Conservation (phyloP, 2,888 invertebrate genomes). For the Hipparchia sbordonii region DNA sequence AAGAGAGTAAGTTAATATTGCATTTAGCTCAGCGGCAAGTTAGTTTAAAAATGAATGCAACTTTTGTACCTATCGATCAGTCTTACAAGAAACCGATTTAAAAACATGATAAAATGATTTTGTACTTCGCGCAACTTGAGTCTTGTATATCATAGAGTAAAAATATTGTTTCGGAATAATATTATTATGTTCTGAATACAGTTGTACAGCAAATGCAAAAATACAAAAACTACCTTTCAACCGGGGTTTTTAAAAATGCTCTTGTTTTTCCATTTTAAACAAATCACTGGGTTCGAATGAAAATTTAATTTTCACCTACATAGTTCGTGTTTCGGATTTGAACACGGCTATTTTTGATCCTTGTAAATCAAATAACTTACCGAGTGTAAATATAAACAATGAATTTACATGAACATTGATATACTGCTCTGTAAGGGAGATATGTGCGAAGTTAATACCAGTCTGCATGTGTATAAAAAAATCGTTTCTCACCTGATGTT, state of each 20-base stretch:
- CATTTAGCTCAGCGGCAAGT: no score
- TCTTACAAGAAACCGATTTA: no score
- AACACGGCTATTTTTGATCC: constrained; percentile 37
- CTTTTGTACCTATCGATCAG: no score
- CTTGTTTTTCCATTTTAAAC: constrained; percentile 47
- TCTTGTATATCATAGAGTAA: not conserved
- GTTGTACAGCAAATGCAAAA: constrained; percentile 1
- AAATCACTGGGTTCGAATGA: constrained; percentile 42
- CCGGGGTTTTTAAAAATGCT: constrained; percentile 1
- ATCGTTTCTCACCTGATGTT: constrained; percentile 3
- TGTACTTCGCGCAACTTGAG: not conserved
- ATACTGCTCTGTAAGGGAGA: constrained; percentile 16
- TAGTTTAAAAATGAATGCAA: no score
- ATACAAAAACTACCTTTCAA: constrained; percentile 7
- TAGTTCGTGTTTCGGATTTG: constrained; percentile 31
- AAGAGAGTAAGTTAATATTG: no score
- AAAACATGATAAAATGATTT: no score
- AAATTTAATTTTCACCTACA: constrained; percentile 40
- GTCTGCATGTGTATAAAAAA: constrained; percentile 1
- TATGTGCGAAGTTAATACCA: constrained; percentile 13
- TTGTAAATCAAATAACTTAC: constrained; percentile 39
- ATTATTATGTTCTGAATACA: not conserved
- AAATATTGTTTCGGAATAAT: not conserved
- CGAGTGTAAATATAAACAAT: constrained; percentile 29
- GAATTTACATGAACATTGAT: constrained; percentile 7